Percentiles rank a stretch among this genome's conserved stretches.
phyloP scores from a whole-genome alignment of 2,888 invertebrate genomes.

The Ophion obscuratus region DNA sequence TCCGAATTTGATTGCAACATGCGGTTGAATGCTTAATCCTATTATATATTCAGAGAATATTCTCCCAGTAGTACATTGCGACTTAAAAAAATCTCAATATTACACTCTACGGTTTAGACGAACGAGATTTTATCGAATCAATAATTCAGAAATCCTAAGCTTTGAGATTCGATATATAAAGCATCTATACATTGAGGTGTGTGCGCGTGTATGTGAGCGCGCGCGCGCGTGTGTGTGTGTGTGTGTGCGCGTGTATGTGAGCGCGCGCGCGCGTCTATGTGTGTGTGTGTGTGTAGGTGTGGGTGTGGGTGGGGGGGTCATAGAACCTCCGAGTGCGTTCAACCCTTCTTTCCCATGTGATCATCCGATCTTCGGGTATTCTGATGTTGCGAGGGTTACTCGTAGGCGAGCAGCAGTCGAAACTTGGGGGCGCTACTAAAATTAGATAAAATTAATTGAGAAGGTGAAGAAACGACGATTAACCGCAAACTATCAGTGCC shows the following conservation, averaged over 20 bases:
- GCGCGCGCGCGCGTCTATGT: too few species aligned
- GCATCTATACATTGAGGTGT: background rate
- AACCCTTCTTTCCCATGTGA: conserved; percentile 26
- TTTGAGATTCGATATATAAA: conserved; percentile 11
- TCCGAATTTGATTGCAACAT: too few species aligned
- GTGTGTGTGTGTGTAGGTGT: background rate
- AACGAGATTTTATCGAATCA: conserved; percentile 23
- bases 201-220: background rate
- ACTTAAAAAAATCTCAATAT: background rate
- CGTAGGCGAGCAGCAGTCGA: background rate
- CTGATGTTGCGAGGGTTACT: background rate
- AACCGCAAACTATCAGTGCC: conserved; percentile 2
- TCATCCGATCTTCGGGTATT: conserved; percentile 19
- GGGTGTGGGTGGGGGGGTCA: background rate
- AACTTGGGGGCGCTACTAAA: background rate
- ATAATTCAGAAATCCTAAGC: conserved; percentile 29
- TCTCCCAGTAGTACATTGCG: background rate
- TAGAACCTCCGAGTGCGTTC: conserved; percentile 37
- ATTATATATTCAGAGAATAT: background rate
- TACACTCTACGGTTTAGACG: background rate
- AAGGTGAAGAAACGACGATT: conserved; percentile 15
- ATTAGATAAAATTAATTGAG: conserved; percentile 24
- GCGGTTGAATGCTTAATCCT: background rate
- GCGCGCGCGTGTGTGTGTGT: background rate
- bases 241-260: background rate